These are phyloP conservation scores for Nyctereutes procyonoides DNA, from an alignment of 2,113 vertebrate species.

Conservation along the genomic window DNA sequence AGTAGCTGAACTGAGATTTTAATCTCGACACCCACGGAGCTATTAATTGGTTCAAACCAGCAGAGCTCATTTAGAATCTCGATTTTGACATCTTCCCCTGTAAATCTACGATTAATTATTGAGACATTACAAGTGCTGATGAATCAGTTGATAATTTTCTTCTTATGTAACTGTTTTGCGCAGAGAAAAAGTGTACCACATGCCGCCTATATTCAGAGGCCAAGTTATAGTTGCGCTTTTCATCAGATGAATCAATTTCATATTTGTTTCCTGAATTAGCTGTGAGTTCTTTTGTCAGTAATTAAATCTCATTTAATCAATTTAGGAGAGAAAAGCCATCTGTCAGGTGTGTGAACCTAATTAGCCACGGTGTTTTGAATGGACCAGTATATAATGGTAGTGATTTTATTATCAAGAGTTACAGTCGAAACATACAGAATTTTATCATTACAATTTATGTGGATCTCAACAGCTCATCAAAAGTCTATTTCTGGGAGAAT, in stretches of 20 bases:
- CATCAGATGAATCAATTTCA: constrained; percentile 40
- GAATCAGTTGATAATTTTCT: background rate
- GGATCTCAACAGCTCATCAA: constrained; percentile 48
- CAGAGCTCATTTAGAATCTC: background rate
- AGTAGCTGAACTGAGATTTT: background rate
- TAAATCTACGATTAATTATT: constrained; percentile 48
- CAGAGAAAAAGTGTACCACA: background rate
- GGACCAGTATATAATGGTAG: constrained; percentile 32
- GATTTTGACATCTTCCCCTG: background rate
- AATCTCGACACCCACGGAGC: background rate
- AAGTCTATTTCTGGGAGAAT: constrained; percentile 30
- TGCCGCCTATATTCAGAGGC: background rate
- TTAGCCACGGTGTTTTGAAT: constrained; percentile 42
- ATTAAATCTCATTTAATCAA: constrained; percentile 73
- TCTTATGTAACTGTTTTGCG: background rate
- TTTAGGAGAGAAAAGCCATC: constrained; percentile 74
- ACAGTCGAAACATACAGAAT: constrained; percentile 17
- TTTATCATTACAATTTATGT: constrained; percentile 40
- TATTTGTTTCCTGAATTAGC: constrained; percentile 55
- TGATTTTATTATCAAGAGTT: constrained; percentile 58
- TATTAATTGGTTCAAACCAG: background rate
- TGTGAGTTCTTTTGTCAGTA: constrained; percentile 49
- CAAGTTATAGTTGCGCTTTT: background rate
- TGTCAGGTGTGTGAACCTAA: constrained; percentile 76
- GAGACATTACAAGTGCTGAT: background rate